Base-by-base conservation (phyloP, 2,888 invertebrate species). In the Anthophora plumipes region DNA sequence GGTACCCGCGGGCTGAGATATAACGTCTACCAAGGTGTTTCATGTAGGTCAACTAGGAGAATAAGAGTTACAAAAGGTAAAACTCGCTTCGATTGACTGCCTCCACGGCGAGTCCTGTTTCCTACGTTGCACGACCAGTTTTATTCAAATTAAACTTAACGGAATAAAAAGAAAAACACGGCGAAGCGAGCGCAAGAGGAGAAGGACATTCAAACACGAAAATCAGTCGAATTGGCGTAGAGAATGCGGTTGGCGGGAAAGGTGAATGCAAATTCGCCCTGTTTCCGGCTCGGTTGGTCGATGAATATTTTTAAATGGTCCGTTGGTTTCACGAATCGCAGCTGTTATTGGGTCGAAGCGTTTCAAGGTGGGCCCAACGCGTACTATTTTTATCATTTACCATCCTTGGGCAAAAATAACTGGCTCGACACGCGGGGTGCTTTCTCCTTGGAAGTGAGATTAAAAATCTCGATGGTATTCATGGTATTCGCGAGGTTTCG, bases 1-100 rank as follows among this genome's bases (percentile, higher is more conserved):
- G 50, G 48, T 39, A 12, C 11, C 11, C 9, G 17, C 43, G 39
- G 37, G 20, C 9, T 22, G 60, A 41, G 48, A 52, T 43, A 22
- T 37, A 31, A 63, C 37, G 50, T 12, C 43, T 50, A 22, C 0
- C 78, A 48, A 70, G 64, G 64, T 64, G 52, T 79, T 70, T 43
- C 31, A 78, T 78, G 72, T 80, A 80, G 80, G 80, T 78, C 80
- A 72, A 11, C 72, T 59, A 59, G 46, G 57, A 57, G 52, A 80
- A 76, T 55, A 78, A 72, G 80, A 78, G 25, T 80, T 67, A 80
- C 79, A 68, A 78, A 64, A 80, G 72, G 63, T 46, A 55, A 52
- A 72, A 72, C 79, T 52, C 20, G 80, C 67, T 43, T 78, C 57
- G 79, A 67, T 60, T 43, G 54, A 64, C 75, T 39, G 48, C 63